Evolutionary conservation across 2,797 vertebrate genomes (phyloP), one percentile per base, ranked within the genome.

Genomic region (Falco cherrug): DNA sequence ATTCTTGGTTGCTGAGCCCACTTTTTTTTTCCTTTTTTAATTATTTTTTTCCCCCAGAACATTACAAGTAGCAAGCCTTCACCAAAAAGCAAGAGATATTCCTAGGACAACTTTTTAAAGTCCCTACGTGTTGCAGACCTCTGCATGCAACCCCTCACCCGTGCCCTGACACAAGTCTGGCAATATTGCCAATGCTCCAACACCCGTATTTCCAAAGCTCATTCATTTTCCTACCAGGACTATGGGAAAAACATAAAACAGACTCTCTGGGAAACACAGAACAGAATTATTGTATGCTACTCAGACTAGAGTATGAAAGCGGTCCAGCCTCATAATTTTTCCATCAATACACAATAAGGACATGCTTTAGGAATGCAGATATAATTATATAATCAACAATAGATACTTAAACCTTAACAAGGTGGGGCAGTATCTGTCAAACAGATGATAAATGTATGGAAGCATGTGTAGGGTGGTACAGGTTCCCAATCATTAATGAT

Each of bases 91-190:
- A 61, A 61, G 9, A 57, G 59, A 53, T 64, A 64, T 4, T 68
- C 17, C 13, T 43, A 33, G 8, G 21, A 16, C 21, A 41, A 11
- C 15, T 22, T 81, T 45, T 48, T 18, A 0, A 54, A 74, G 10
- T 56, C 21, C 5, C 13, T 84, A 14, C 17, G 39, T 65, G 8
- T 25, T 60, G 16, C 13, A 48, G 28, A 83, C 51, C 3, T 3
- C 29, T 59, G 20, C 4, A 73, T 11, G 7, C 24, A 73, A 11
- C 1, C 3, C 2, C 3, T 0, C 43, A 45, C 8, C 8, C 6
- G 16, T 26, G 4, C 5, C 10, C 14, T 11, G 15, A 8, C 7
- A 1, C 2, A 41, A 65, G 16, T 15, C 35, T 77, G 57, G 9
- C 33, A 59, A 73, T 18, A 39, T 8, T 25, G 21, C 3, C 59